Evolutionary conservation across 2,888 invertebrate genomes (phyloP).

Genomic region (Platypus cylindrus): DNA sequence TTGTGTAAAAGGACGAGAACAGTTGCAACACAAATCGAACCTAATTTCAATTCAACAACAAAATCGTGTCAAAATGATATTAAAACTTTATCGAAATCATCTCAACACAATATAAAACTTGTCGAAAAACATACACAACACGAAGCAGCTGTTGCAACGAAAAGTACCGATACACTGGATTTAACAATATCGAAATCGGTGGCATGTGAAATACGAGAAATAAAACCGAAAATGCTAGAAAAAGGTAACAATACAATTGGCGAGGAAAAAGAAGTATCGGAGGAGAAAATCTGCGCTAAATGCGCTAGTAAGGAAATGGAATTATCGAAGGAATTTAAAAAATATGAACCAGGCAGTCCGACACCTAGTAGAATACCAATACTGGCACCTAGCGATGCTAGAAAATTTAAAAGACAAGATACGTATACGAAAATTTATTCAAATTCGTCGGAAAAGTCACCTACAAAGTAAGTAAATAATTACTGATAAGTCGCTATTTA

Average conservation of each 20-base stretch:
- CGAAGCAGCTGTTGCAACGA: slow-evolving; percentile 21
- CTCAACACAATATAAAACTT: slow-evolving; percentile 25
- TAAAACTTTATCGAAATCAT: slow-evolving; percentile 24
- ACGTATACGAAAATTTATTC: slow-evolving; percentile 34
- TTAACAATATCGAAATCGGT: slow-evolving; percentile 22
- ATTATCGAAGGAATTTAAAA: slow-evolving; percentile 13
- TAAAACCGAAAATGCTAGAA: slow-evolving; percentile 17
- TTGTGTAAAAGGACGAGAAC: slow-evolving; percentile 36
- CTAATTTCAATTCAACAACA: slow-evolving; percentile 13
- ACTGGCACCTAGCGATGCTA: slow-evolving; percentile 29
- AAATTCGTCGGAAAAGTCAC: slow-evolving; percentile 16
- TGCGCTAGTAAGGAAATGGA: slow-evolving; percentile 26
- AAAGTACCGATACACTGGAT: slow-evolving; percentile 30
- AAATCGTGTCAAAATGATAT: slow-evolving; percentile 31
- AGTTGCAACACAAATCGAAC: slow-evolving; percentile 32
- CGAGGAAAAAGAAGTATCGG: slow-evolving; percentile 14
- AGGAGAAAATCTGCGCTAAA: slow-evolving; percentile 21
- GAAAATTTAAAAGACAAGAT: slow-evolving; percentile 33
- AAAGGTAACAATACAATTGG: slow-evolving; percentile 21
- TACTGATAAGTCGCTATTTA: not conserved
- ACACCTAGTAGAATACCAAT: slow-evolving; percentile 31
- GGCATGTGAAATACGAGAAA: slow-evolving; percentile 23
- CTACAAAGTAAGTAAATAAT: slow-evolving; percentile 18
- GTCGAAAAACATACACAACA: slow-evolving; percentile 27
- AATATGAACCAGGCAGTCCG: slow-evolving; percentile 23